Percentiles rank a stretch among this genome's conserved stretches.
These are phyloP conservation scores for Clusia tigrina DNA, from an alignment of 2,888 invertebrate species.

Conservation along the genomic window DNA sequence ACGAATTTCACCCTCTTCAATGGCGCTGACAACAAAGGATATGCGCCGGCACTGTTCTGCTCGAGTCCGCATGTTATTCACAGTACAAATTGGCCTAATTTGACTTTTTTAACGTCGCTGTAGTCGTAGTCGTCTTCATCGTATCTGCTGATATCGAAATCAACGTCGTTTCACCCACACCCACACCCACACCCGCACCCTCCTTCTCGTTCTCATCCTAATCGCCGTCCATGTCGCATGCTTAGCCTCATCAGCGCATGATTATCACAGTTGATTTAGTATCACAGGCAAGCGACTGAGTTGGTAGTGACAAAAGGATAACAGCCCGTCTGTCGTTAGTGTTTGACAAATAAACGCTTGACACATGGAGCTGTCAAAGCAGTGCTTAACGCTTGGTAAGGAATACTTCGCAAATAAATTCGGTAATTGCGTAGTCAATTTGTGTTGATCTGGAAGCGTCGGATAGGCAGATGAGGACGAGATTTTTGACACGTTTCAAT, in stretches of 20 bases:
- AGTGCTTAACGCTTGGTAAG: slow-evolving; percentile 22
- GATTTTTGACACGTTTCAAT: neutral
- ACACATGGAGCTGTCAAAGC: slow-evolving; percentile 36
- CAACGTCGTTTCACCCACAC: neutral
- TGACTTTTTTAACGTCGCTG: slow-evolving; percentile 43
- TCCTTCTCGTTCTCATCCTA: slow-evolving; percentile 8
- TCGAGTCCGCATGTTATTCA: slow-evolving; percentile 20
- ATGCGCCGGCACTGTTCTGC: neutral
- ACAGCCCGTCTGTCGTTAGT: slow-evolving; percentile 15
- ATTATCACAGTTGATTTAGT: slow-evolving; percentile 31
- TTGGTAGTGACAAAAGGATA: slow-evolving; percentile 18
- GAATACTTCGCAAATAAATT: neutral
- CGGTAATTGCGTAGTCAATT: neutral
- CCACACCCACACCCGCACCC: neutral
- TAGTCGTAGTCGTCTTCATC: slow-evolving; percentile 17
- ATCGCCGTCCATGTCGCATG: no score
- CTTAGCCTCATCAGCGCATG: slow-evolving; percentile 29
- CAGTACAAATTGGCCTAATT: slow-evolving; percentile 45
- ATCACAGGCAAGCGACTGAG: slow-evolving; percentile 6
- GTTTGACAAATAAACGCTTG: slow-evolving; percentile 31
- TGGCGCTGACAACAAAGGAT: neutral
- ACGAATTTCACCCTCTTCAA: slow-evolving; percentile 9
- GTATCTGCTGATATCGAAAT: slow-evolving; percentile 13
- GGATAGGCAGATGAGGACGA: no score
- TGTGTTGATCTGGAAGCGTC: neutral